These are phyloP conservation scores for Tiliacea aurago DNA, from an alignment of 2,888 invertebrate genomes.

Conservation along the genomic window DNA sequence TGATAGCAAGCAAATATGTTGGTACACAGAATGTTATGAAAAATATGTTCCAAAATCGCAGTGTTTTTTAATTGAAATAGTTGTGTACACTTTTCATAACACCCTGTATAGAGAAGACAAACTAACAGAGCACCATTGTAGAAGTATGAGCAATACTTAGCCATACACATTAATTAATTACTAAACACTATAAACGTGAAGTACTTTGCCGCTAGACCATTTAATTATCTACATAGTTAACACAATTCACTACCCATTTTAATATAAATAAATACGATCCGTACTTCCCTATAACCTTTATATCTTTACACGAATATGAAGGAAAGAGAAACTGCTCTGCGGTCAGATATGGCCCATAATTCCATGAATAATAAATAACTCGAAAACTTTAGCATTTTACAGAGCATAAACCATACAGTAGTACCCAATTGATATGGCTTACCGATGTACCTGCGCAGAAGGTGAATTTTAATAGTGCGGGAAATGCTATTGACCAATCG, in stretches of 20 bases:
- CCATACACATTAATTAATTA: conserved; percentile 47
- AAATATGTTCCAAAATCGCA: neutral
- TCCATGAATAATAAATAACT: neutral
- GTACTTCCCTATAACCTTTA: conserved; percentile 80
- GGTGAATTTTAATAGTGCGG: too few relatives aligned
- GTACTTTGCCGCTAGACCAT: conserved; percentile 42
- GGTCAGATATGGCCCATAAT: conserved; percentile 15
- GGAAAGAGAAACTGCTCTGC: conserved; percentile 76
- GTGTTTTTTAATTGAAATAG: neutral
- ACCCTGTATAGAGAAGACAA: conserved; percentile 61
- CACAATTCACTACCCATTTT: conserved; percentile 44
- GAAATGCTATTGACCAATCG: too few relatives aligned
- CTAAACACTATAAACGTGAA: conserved; percentile 38
- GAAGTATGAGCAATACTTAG: conserved; percentile 75
- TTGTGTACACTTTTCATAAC: conserved; percentile 52
- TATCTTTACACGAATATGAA: conserved; percentile 82
- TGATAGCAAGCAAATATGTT: conserved; percentile 42
- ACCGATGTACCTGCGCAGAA: too few relatives aligned
- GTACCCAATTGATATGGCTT: too few relatives aligned
- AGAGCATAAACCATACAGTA: neutral
- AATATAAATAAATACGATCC: conserved; percentile 46
- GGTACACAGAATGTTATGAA: conserved; percentile 31
- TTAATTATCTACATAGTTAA: conserved; percentile 45
- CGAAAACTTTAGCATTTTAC: too few relatives aligned
- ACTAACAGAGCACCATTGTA: conserved; percentile 78